Base-by-base conservation (phyloP, 2,113 vertebrate species). In the Salvelinus alpinus region DNA sequence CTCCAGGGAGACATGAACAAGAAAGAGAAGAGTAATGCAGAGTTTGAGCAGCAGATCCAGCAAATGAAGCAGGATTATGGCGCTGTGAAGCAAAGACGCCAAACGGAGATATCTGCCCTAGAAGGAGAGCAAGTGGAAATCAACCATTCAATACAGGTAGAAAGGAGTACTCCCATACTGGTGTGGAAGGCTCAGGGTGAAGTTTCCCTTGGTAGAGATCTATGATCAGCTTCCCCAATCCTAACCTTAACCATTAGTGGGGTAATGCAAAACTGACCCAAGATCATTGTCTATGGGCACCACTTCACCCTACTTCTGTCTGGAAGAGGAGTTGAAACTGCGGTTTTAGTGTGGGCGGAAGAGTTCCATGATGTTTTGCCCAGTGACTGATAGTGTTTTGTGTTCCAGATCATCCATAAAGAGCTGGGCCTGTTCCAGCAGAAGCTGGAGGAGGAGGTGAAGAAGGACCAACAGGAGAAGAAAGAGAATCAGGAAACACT, bases 401-500 rank as follows among this genome's bases (percentile, higher is more conserved):
- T 73, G 3, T 64, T 82, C 1, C 85, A 98, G 96, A 91, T 96
- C 48, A 94, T 93, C 77, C 91, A 95, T 76, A 94, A 85, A 13
- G 97, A 99, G 88, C 91, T 97, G 85, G 72, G 79, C 3, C 90
- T 95, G 91, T 92, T 98, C 72, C 92, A 94, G 57, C 91, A 95
- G 71, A 95, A 95, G 74, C 87, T 96, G 59, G 95, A 98, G 64
- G 77, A 91, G 20, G 94, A 96, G 64, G 79, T 93, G 64, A 95
- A 93, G 80, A 96, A 93, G 73, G 96, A 96, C 92, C 96, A 96
- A 76, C 94, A 95, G 75, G 96, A 98, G 84, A 98, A 96, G 84
- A 96, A 93, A 51, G 93, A 95, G 77, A 94, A 93, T 51, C 93
- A 96, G 80, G 95, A 97, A 18, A 91, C 71, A 3, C 85, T 97